Conservation (phyloP, 2,113 vertebrate species). For the Cyanocitta stelleri region DNA sequence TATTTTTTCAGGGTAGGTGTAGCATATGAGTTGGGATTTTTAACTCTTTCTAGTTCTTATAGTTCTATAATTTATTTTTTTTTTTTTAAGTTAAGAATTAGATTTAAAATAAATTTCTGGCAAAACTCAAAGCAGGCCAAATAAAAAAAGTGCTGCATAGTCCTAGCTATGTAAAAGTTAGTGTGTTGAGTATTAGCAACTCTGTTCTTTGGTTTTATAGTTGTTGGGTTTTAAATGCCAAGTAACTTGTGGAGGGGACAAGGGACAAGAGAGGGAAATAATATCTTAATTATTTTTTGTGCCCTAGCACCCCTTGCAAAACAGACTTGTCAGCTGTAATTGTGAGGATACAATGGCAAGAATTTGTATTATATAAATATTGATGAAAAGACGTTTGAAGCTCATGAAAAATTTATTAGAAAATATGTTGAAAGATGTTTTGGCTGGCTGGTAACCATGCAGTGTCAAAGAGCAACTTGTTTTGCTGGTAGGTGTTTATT, state of each 20-base stretch:
- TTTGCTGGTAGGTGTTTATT: background rate
- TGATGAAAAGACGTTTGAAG: background rate
- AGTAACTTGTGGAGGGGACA: background rate
- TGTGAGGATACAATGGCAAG: background rate
- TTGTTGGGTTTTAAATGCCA: background rate
- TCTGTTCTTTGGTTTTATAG: background rate
- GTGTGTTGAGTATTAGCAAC: background rate
- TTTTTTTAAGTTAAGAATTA: background rate
- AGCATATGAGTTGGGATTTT: background rate
- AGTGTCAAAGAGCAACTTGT: background rate
- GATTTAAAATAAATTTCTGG: background rate
- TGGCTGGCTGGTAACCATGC: background rate
- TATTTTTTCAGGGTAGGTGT: constrained; percentile 33
- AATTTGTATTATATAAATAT: background rate
- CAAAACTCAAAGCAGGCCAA: background rate
- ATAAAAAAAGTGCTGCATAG: background rate
- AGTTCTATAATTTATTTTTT: background rate
- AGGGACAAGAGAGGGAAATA: background rate
- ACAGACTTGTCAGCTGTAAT: background rate
- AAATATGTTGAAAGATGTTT: background rate
- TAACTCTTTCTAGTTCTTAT: background rate
- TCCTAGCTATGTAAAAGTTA: background rate
- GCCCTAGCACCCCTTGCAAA: background rate
- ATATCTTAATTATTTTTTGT: background rate
- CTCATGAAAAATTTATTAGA: background rate